Evolutionary conservation across 1,140 invertebrate species (phyloP), one percentile per base, ranked within the genome.

Genomic region (Drosophila trapezifrons): DNA sequence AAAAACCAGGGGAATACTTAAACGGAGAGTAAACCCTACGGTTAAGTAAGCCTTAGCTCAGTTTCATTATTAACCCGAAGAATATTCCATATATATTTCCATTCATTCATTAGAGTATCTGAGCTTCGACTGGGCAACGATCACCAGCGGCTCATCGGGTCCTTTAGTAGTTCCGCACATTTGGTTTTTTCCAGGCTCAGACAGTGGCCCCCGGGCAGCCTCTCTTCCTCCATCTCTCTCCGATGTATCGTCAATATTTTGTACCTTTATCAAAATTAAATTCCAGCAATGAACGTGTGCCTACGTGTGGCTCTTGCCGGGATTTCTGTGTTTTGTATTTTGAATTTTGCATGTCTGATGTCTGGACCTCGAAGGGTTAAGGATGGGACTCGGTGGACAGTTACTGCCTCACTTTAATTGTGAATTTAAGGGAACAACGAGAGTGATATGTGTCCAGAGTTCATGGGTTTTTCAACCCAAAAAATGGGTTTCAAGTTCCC

Each of bases 231-330:
- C 32, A 25, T 64, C 32, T 18, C 64, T 62, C 80, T 64, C 74
- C 76, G 73, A 91, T 83, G 84, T 83, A 90, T 90, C 84, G 84
- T 83, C 90, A 91, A 91, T 91, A 91, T 91, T 91, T 82, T 42
- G 75, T 91, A 91, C 90, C 90, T 91, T 89, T 87, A 89, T 91
- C 90, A 90, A 91, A 91, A 91, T 91, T 89, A 91, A 91, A 91
- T 91, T 91, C 85, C 85, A 43, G 35, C 70, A 37, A 54, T 37
- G 38, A 64, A 81, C 72, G 76, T 84, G 49, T 76, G 78, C 65
- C 77, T 74, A 83, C 52, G 63, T 72, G 63, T 60, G 52, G 46
- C 20, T 12, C 25, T 56, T 56, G 18, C 20, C 1, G 32, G 49
- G 42, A 46, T 70, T 47, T 51, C 3, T 38, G 51, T 58, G 47